A percentile compares a stretch with the other conserved stretches of the same genome.
Conservation (phyloP, 1,140 invertebrate species). For the Phymastichus coffea region DNA sequence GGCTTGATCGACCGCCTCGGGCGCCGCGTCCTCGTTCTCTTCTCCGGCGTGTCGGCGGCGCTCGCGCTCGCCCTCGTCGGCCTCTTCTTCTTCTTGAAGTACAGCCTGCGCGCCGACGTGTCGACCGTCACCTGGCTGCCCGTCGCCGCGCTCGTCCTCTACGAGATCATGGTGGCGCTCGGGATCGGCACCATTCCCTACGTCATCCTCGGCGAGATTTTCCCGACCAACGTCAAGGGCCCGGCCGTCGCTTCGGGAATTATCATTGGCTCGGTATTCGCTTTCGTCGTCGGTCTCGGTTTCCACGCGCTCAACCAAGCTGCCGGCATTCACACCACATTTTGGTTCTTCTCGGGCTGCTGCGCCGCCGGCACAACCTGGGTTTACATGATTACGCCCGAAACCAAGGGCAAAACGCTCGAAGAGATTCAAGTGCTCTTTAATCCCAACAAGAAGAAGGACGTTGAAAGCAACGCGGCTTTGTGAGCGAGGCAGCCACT, state of each 20-base stretch:
- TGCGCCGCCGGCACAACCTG: constrained; percentile 60
- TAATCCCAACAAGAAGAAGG: constrained; percentile 28
- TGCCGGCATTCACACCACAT: constrained; percentile 64
- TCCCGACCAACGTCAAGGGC: constrained; percentile 59
- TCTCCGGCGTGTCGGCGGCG: constrained; percentile 61
- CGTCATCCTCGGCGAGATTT: constrained; percentile 62
- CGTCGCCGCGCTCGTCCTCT: constrained; percentile 41
- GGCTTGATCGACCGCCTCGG: constrained; percentile 71
- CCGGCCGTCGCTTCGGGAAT: constrained; percentile 50
- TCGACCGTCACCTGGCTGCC: constrained; percentile 46
- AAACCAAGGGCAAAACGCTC: constrained; percentile 72
- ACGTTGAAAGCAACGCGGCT: background rate
- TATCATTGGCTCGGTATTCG: constrained; percentile 54
- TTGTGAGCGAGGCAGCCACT: no score
- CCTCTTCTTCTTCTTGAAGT: constrained; percentile 54
- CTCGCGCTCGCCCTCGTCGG: constrained; percentile 58
- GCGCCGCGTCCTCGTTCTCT: constrained; percentile 66
- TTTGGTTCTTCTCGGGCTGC: constrained; percentile 68
- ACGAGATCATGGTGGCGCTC: constrained; percentile 44
- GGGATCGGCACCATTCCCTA: constrained; percentile 64
- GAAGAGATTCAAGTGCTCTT: constrained; percentile 64
- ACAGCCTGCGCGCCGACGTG: constrained; percentile 40
- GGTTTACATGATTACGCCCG: constrained; percentile 65
- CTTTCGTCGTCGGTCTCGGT: constrained; percentile 62
- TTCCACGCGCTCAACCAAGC: constrained; percentile 57